Evolutionary conservation across 2,113 vertebrate genomes (phyloP).

Genomic region (Pteruthius melanotis): DNA sequence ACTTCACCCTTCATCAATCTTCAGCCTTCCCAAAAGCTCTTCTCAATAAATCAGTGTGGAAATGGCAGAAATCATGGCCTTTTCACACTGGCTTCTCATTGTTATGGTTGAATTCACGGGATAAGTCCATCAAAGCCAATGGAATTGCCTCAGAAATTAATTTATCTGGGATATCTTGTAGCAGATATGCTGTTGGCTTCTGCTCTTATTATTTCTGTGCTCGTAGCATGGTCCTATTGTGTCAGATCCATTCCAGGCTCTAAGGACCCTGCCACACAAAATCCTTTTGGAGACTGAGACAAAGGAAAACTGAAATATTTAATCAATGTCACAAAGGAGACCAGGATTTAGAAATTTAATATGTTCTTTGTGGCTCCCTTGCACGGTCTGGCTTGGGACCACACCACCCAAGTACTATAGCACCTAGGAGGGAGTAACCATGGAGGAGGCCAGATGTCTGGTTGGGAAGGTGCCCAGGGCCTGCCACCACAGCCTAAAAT

Average conservation of each 20-base stretch:
- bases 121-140: background rate
- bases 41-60: background rate
- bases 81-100: background rate
- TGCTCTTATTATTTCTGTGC: background rate
- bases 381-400: background rate
- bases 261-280: background rate
- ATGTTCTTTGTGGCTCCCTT: rapidly evolving
- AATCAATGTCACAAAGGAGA: background rate
- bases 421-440: background rate
- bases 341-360: background rate
- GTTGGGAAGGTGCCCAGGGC: background rate
- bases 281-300: background rate
- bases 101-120: background rate
- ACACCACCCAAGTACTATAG: rapidly evolving
- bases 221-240: rapidly evolving
- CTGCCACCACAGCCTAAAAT: background rate
- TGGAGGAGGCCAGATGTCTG: background rate
- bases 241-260: background rate
- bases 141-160: constrained; percentile 2
- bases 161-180: background rate
- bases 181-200: background rate
- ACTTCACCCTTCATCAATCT: background rate
- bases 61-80: background rate
- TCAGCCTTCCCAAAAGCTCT: background rate
- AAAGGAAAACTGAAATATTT: background rate